A percentile compares a stretch with the other conserved stretches of the same genome.
phyloP scores from a whole-genome alignment of 2,113 vertebrate species.

The Nematolebias whitei region DNA sequence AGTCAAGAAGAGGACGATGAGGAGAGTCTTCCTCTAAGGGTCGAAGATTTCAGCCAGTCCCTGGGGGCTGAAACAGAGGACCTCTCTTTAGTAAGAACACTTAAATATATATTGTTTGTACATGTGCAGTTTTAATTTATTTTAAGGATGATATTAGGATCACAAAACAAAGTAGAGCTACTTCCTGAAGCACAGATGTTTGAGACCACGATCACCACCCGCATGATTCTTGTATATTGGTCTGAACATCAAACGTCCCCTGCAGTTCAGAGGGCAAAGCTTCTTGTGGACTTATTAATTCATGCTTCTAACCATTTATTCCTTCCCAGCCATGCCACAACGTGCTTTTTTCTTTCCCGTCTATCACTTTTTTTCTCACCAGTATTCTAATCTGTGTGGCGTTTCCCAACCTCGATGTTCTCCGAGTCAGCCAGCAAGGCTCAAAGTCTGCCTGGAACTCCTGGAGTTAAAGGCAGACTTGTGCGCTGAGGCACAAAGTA shows the following conservation, averaged over 20 bases:
- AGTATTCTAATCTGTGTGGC: slow-evolving; percentile 23
- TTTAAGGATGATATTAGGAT: neutral
- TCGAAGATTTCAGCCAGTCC: slow-evolving; percentile 71
- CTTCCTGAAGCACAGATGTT: slow-evolving; percentile 7
- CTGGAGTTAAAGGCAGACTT: slow-evolving; percentile 44
- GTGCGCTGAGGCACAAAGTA: slow-evolving; percentile 12
- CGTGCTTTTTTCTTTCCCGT: slow-evolving; percentile 17
- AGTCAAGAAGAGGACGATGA: slow-evolving; percentile 79
- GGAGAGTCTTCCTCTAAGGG: slow-evolving; percentile 71
- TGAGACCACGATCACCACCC: neutral
- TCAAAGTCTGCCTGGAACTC: slow-evolving; percentile 58
- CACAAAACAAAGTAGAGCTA: too few relatives aligned
- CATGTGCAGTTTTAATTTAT: neutral
- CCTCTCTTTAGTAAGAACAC: slow-evolving; percentile 92
- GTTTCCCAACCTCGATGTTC: slow-evolving; percentile 48
- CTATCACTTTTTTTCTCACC: neutral
- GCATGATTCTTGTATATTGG: neutral
- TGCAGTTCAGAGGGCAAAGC: neutral
- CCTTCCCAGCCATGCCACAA: neutral
- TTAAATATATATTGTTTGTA: slow-evolving; percentile 23
- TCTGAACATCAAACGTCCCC: slow-evolving; percentile 20
- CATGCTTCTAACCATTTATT: slow-evolving; percentile 24
- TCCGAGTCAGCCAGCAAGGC: slow-evolving; percentile 30
- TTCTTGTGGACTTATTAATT: slow-evolving; percentile 37
- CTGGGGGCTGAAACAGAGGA: slow-evolving; percentile 87